Base-by-base conservation (phyloP, 2,888 invertebrate species). In the Elaeidobius kamerunicus region DNA sequence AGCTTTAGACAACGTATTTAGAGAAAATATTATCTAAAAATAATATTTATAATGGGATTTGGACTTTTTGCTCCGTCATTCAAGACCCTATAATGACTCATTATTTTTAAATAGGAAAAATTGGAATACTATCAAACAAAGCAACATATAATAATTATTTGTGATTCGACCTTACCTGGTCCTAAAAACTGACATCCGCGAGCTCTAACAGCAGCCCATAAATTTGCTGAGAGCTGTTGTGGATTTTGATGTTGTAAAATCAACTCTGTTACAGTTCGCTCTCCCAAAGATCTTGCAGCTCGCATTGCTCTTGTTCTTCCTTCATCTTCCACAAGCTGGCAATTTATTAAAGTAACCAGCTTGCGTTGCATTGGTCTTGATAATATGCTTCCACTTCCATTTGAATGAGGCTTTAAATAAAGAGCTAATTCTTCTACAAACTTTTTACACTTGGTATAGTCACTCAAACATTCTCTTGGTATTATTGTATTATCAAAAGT, bases 131-230 rank as follows among this genome's bases (percentile, higher is more conserved):
- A n/a, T n/a, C n/a, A n/a, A n/a, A n/a, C n/a, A n/a, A n/a, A n/a
- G n/a, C n/a, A n/a, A n/a, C n/a, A n/a, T n/a, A n/a, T n/a, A n/a
- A n/a, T n/a, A n/a, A n/a, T n/a, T n/a, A n/a, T n/a, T n/a, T n/a
- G n/a, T n/a, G n/a, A n/a, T n/a, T n/a, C n/a, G n/a, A n/a, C n/a
- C 55, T 40, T 60, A 70, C 71, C 72, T 61, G 97, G 97, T 5
- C 98, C 98, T 20, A 98, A 82, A 76, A 99, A 98, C 75, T 99
- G 98, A 69, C 98, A 99, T 42, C 98, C 98, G 50, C 97, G 82
- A 0, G 94, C 91, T 38, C 98, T 78, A 7, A 98, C 96, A 18
- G 97, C 96, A 34, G 96, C 94, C 98, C 98, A 98, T 35, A 98
- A 76, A 73, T 95, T 94, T 5, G 95, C 91, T 52, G 86, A 86